Evolutionary conservation across 2,888 invertebrate genomes (phyloP).

Genomic region (Torymus tubicola): DNA sequence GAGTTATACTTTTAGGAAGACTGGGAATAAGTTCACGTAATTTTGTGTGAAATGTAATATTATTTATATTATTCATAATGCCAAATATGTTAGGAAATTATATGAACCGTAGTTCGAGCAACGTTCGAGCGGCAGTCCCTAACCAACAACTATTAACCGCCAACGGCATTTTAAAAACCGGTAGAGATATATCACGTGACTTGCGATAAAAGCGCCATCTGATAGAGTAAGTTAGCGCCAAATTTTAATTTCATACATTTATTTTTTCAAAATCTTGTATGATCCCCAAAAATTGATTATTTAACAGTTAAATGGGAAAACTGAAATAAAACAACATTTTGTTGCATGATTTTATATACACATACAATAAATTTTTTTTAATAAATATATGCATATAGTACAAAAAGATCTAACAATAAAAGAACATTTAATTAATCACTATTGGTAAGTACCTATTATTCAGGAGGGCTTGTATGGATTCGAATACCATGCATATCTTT

Average conservation of each 20-base stretch:
- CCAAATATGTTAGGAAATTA: not conserved
- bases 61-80: slow-evolving; percentile 60
- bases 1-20: slow-evolving; percentile 63
- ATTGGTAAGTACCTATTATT: slow-evolving; percentile 45
- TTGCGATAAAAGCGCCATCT: not conserved
- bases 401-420: slow-evolving; percentile 42
- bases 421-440: slow-evolving; percentile 24
- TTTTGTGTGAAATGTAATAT: slow-evolving; percentile 66
- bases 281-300: too few relatives aligned
- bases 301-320: not conserved
- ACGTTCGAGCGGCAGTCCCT: too few relatives aligned
- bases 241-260: not conserved
- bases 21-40: slow-evolving; percentile 66
- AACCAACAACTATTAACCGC: slow-evolving; percentile 3
- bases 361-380: slow-evolving; percentile 36
- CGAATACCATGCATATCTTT: slow-evolving; percentile 90
- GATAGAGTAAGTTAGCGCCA: not conserved
- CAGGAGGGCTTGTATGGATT: slow-evolving; percentile 83
- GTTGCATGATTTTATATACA: slow-evolving; percentile 17
- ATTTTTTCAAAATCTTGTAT: not conserved
- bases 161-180: not conserved
- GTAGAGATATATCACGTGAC: slow-evolving; percentile 10
- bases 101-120: not conserved
- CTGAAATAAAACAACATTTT: slow-evolving; percentile 27
- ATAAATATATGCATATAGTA: slow-evolving; percentile 29